phyloP scores from a whole-genome alignment of 2,888 invertebrate species.

The Elegia similella region DNA sequence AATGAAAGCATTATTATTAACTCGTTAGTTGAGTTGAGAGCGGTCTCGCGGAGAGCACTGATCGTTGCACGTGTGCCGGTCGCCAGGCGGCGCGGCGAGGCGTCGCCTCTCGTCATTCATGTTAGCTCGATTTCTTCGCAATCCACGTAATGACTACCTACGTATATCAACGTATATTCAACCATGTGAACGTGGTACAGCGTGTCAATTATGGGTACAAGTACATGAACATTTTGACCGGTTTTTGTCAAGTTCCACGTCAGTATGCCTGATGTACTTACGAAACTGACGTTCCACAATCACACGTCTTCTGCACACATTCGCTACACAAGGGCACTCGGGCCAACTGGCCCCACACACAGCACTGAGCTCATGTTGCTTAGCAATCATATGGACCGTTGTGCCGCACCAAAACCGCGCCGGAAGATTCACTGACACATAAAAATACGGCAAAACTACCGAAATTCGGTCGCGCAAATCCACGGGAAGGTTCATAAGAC shows the following conservation, averaged over 20 bases:
- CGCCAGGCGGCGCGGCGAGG: slow-evolving; percentile 57
- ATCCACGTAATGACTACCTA: slow-evolving; percentile 52
- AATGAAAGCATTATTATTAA: slow-evolving; percentile 54
- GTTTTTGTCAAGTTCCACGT: slow-evolving; percentile 48
- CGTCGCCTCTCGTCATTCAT: slow-evolving; percentile 66
- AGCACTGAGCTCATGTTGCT: slow-evolving; percentile 54
- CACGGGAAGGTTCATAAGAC: slow-evolving; percentile 81
- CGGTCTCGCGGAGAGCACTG: slow-evolving; percentile 45
- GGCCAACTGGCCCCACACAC: slow-evolving; percentile 71
- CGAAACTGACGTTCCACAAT: slow-evolving; percentile 73
- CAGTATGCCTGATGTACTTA: slow-evolving; percentile 68
- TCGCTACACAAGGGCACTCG: slow-evolving; percentile 73
- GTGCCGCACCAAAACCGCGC: slow-evolving; percentile 70
- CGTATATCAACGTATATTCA: slow-evolving; percentile 39
- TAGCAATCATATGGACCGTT: slow-evolving; percentile 44
- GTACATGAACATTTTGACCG: slow-evolving; percentile 36
- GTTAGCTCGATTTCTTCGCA: slow-evolving; percentile 54
- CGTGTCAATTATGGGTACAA: slow-evolving; percentile 29
- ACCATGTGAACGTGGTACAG: slow-evolving; percentile 26
- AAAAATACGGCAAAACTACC: slow-evolving; percentile 72
- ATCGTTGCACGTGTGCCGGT: slow-evolving; percentile 63
- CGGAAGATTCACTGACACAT: slow-evolving; percentile 72
- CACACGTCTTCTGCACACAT: slow-evolving; percentile 75
- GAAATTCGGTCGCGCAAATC: slow-evolving; percentile 81
- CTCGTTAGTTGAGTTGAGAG: slow-evolving; percentile 51